A percentile compares a stretch with the other conserved stretches of the same genome.
These are phyloP conservation scores for Elegia similella DNA, from an alignment of 2,888 invertebrate genomes.

Conservation along the genomic window DNA sequence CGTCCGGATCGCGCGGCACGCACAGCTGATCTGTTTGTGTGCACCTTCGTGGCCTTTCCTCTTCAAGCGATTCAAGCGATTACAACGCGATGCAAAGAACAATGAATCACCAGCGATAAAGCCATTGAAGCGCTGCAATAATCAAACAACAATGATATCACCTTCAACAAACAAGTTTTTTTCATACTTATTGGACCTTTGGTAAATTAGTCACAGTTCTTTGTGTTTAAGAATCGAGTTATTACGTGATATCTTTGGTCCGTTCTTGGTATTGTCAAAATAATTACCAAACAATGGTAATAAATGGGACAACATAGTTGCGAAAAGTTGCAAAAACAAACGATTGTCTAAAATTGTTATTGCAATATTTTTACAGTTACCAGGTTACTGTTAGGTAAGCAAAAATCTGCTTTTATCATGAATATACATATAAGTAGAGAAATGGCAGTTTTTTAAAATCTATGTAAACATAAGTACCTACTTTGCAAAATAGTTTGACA, in stretches of 20 bases:
- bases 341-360: not conserved
- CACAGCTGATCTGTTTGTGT: conserved; percentile 27
- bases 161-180: conserved; percentile 18
- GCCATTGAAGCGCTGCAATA: conserved; percentile 27
- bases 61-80: conserved; percentile 35
- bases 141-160: conserved; percentile 29
- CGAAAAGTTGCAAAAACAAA: not conserved
- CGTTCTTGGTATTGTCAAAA: not conserved
- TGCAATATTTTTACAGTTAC: not conserved
- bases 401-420: too few relatives aligned
- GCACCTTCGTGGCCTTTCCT: conserved; percentile 30
- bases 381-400: not conserved
- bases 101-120: conserved; percentile 11
- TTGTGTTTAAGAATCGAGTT: conserved; percentile 8
- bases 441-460: too few relatives aligned
- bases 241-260: not conserved
- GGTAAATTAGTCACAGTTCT: conserved; percentile 13
- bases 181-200: conserved; percentile 17
- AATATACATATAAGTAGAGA: too few relatives aligned
- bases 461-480: too few relatives aligned
- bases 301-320: not conserved
- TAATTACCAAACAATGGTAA: not conserved
- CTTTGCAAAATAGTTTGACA: too few relatives aligned
- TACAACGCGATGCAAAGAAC: conserved; percentile 19
- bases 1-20: conserved; percentile 27